Evolutionary conservation across 2,797 vertebrate species (phyloP).

Genomic region (Sphaeramia orbicularis): DNA sequence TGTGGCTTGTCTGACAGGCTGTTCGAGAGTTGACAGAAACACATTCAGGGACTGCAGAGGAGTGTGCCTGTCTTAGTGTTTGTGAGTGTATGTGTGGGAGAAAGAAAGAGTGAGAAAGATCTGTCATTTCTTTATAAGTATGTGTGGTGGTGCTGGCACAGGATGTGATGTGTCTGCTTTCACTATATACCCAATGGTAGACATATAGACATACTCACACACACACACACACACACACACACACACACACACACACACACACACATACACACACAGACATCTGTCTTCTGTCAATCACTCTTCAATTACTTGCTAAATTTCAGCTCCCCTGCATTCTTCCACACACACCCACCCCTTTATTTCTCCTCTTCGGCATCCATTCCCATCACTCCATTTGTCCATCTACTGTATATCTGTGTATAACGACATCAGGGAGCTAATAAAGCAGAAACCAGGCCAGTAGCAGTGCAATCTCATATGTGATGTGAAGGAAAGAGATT

Average conservation of each 20-base stretch:
- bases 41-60: conserved; percentile 57
- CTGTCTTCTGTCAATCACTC: conserved; percentile 64
- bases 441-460: conserved; percentile 74
- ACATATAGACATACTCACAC: conserved; percentile 32
- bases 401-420: conserved; percentile 59
- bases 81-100: conserved; percentile 38
- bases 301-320: conserved; percentile 59
- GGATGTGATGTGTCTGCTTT: conserved; percentile 55
- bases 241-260: conserved; percentile 22
- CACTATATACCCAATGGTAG: conserved; percentile 45
- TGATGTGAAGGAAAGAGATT: conserved; percentile 23
- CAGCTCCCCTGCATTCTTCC: conserved; percentile 28
- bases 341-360: neutral
- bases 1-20: conserved; percentile 78
- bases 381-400: conserved; percentile 64
- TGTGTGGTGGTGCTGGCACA: conserved; percentile 58
- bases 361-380: conserved; percentile 42
- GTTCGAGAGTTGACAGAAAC: conserved; percentile 69
- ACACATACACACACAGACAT: conserved; percentile 24
- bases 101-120: conserved; percentile 55
- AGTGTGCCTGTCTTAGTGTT: conserved; percentile 43
- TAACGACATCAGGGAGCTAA: conserved; percentile 74
- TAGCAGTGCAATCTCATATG: conserved; percentile 55
- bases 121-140: conserved; percentile 70
- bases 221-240: conserved; percentile 20